Evolutionary conservation across 2,797 vertebrate species (phyloP), one percentile per base, ranked within the genome.

Genomic region (Carapus acus): DNA sequence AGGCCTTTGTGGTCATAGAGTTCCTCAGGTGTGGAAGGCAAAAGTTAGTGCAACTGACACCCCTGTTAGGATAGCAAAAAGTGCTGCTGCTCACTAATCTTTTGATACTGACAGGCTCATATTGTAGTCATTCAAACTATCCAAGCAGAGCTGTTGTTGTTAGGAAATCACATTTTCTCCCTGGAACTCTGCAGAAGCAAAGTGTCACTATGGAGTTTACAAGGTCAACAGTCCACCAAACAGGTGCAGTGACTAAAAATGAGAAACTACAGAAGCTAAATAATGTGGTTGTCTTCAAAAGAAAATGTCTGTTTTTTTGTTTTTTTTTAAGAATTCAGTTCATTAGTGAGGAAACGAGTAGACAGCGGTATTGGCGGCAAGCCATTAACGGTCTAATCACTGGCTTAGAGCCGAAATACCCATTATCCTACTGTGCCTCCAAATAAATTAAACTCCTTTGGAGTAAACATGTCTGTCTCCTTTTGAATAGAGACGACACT

Each of bases 191-290:
- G 17, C 56, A 56, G 36, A 46, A 56, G 54, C 58, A 67, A 62
- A 77, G 71, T 47, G 53, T 57, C 73, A 64, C 62, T 54, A 58
- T 38, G 22, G 57, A 33, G 34, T 49, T 46, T 63, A 49, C 73
- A 43, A 68, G 67, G 67, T 69, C 47, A 39, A 43, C 20, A 15
- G 22, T 39, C 50, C 43, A 48, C 58, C 44, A 44, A 61, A 65
- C 63, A 56, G 61, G 39, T 56, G 56, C 21, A 1, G 31, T 19
- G 71, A 60, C 47, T 49, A 63, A 64, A 67, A 45, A 63, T 2
- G 38, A 51, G 44, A 57, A 53, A 51, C 17, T 24, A 22, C 2
- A 22, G 14, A 2, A 29, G 22, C 5, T 21, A 19, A 62, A 62
- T 60, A 23, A 48, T 62, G 42, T 55, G 31, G n/a, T 76, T 65